Evolutionary conservation across 2,113 vertebrate species (phyloP).

Genomic region (Dromas ardeola): DNA sequence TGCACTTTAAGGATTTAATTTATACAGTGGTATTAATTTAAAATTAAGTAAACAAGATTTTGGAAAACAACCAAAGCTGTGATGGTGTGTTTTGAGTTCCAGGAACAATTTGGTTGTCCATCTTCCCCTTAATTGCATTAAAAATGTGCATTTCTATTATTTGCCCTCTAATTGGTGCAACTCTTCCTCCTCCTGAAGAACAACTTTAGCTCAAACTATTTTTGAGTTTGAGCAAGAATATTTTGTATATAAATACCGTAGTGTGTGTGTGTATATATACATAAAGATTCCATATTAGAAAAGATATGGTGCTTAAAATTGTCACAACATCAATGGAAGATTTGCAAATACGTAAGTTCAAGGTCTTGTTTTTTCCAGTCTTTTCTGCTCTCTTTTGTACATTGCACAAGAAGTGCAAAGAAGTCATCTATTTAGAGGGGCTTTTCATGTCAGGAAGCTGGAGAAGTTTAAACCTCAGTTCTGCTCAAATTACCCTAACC

Average conservation of each 20-base stretch:
- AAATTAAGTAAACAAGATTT: neutral
- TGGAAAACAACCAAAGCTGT: neutral
- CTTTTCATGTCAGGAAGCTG: neutral
- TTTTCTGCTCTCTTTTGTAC: neutral
- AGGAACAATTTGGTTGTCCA: neutral
- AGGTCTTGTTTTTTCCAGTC: neutral
- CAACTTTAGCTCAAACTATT: neutral
- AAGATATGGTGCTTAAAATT: neutral
- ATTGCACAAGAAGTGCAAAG: too few species aligned
- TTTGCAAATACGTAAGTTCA: fast-evolving
- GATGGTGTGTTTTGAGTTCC: neutral
- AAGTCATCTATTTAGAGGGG: neutral
- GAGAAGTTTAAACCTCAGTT: neutral
- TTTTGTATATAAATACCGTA: neutral
- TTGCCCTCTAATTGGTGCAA: neutral
- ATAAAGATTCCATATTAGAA: neutral
- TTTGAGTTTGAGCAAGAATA: neutral
- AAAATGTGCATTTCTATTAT: neutral
- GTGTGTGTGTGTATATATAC: neutral
- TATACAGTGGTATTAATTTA: neutral
- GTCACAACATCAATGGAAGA: neutral
- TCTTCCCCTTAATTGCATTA: neutral
- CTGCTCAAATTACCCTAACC: neutral
- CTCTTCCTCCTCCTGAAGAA: neutral
- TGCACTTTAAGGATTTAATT: neutral